Conservation (phyloP, 2,888 invertebrate species). For the Branchellion lobata region DNA sequence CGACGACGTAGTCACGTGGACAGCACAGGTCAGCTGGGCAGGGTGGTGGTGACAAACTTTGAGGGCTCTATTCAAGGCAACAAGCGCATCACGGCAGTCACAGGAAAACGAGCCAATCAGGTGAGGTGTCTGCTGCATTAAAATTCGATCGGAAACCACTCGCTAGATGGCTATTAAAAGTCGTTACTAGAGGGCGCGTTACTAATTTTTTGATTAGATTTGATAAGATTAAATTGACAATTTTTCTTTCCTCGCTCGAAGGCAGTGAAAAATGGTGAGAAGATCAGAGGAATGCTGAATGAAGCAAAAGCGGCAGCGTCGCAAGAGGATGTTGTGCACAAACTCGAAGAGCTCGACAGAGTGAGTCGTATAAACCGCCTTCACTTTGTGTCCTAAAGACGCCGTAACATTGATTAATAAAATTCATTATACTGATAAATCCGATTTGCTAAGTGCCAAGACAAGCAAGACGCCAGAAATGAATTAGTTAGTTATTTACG, state of each 20-base stretch:
- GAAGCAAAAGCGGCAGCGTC: background rate
- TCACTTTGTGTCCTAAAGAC: no score
- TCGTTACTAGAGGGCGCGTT: no score
- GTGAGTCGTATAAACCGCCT: background rate
- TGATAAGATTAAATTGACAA: no score
- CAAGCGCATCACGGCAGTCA: constrained; percentile 57
- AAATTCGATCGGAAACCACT: no score
- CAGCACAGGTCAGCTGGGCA: constrained; percentile 56
- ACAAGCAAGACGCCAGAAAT: no score
- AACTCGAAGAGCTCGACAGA: constrained; percentile 1
- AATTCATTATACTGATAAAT: no score
- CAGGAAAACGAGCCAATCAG: constrained; percentile 53
- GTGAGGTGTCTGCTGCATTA: no score
- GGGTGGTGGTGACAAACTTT: constrained; percentile 57
- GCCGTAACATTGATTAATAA: no score
- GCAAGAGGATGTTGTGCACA: background rate
- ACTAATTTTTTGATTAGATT: no score
- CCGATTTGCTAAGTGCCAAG: no score
- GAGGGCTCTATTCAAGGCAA: constrained; percentile 56
- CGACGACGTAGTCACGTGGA: constrained; percentile 56
- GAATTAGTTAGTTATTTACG: no score
- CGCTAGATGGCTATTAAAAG: background rate
- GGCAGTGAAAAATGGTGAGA: constrained; percentile 43
- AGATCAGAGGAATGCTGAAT: constrained; percentile 31
- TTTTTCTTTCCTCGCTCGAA: no score